phyloP scores from a whole-genome alignment of 1,140 invertebrate genomes.

The Steinernema feltiae region DNA sequence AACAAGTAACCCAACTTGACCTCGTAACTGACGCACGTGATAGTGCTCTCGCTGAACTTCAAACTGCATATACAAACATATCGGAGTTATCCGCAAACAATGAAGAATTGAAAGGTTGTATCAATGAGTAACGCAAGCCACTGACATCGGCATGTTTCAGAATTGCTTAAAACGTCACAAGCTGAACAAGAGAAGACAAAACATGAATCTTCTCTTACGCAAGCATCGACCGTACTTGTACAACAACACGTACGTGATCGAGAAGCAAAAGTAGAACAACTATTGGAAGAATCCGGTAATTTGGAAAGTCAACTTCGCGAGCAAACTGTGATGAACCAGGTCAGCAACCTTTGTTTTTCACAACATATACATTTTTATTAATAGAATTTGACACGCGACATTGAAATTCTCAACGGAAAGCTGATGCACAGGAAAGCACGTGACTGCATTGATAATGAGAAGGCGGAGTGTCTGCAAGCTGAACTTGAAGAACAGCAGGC shows the following conservation, averaged over 20 bases:
- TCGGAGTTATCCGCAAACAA: slow-evolving; percentile 2
- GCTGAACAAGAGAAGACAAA: background rate
- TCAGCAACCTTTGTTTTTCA: background rate
- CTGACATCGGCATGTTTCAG: slow-evolving; percentile 7
- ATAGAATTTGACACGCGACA: background rate
- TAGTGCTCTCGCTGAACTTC: slow-evolving; percentile 17
- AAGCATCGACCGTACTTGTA: background rate
- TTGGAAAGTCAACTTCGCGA: background rate
- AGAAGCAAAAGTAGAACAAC: slow-evolving; percentile 1
- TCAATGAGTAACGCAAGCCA: background rate
- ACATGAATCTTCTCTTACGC: background rate
- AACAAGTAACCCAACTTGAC: slow-evolving; percentile 20
- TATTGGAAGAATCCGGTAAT: background rate
- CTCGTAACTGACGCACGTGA: slow-evolving; percentile 10
- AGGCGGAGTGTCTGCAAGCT: background rate
- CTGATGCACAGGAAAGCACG: background rate
- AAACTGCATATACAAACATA: background rate
- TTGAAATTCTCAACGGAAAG: background rate
- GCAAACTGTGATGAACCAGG: background rate
- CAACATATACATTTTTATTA: background rate
- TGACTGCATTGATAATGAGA: background rate
- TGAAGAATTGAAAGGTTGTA: slow-evolving; percentile 18
- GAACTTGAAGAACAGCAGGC: background rate
- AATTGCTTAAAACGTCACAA: background rate
- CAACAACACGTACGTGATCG: background rate